Base-by-base conservation (phyloP, 2,113 vertebrate genomes). In the Spermophilus dauricus region DNA sequence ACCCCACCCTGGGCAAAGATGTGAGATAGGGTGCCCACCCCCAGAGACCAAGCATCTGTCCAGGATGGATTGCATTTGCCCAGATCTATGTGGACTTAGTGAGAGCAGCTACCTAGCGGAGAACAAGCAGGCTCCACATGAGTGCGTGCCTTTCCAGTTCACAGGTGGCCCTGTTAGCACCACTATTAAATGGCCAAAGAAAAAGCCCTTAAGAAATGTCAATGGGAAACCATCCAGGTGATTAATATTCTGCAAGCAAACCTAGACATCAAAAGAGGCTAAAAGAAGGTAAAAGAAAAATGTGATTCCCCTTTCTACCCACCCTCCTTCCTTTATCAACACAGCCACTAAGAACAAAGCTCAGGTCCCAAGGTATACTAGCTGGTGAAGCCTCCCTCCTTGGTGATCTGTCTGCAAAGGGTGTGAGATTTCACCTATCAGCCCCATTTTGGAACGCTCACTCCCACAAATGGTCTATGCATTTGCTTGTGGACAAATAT, bases 51-150 rank as follows among this genome's bases (percentile, higher is more conserved):
- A 0, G 8, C 11, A n/a, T 45, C 88, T 73, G 39, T 8, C 0
- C 56, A 48, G 34, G 37, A 81, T 1, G n/a, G 56, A 24, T 8
- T 0, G n/a, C 4, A 8, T 42, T 37, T 28, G 8, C 11, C 0
- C 6, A 67, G 67, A 76, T 73, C 58, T 61, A 4, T 8, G 45
- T 16, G 83, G 37, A 48, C 61, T 63, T 73, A 67, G 70, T 22
- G 32, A 61, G 81, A 76, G 77, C 26, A 37, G 39, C 26, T 8
- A 1, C 17, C 65, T 30, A 16, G n/a, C 51, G 18, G 72, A 45
- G 12, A 56, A 18, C 1, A 37, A 51, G n/a, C 14, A 24, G 8
- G 39, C 7, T 48, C 26, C 24, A 13, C 34, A 3, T 9, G 3
- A 58, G 30, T 2, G 24, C 0, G 2, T 7, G 3, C n/a, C 32